Conservation (phyloP, 2,888 invertebrate species). For the Caenorhabditis sp. region DNA sequence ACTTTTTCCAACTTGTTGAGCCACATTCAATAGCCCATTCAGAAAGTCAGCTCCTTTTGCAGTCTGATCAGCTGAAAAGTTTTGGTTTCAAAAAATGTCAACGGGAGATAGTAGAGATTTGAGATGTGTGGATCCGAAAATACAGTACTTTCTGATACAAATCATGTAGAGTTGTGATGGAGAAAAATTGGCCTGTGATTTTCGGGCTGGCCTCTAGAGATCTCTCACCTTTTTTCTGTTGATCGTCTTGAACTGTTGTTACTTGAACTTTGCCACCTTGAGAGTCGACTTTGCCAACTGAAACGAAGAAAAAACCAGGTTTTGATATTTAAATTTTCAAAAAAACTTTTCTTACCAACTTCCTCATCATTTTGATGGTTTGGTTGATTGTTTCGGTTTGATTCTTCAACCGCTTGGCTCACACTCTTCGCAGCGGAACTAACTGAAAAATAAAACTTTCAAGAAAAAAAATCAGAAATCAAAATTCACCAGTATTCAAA, state of each 20-base stretch:
- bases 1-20: not conserved
- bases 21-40: not conserved
- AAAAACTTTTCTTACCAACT: not conserved
- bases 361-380: not conserved
- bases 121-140: too few relatives aligned
- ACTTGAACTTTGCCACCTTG: constrained; percentile 3
- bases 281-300: not conserved
- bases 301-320: too few relatives aligned
- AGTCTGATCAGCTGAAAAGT: not conserved
- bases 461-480: not conserved
- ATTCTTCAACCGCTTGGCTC: not conserved
- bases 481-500: not conserved
- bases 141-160: too few relatives aligned
- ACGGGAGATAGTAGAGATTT: too few relatives aligned
- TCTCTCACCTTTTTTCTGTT: not conserved
- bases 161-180: too few relatives aligned
- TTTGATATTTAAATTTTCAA: too few relatives aligned
- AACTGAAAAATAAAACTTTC: not conserved
- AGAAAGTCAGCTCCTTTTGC: not conserved
- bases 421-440: not conserved
- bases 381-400: not conserved
- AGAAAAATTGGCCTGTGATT: too few relatives aligned
- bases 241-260: not conserved
- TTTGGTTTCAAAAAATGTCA: not conserved
- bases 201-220: too few relatives aligned